Evolutionary conservation across 2,113 vertebrate genomes (phyloP).

Genomic region (Alligator mississippiensis): DNA sequence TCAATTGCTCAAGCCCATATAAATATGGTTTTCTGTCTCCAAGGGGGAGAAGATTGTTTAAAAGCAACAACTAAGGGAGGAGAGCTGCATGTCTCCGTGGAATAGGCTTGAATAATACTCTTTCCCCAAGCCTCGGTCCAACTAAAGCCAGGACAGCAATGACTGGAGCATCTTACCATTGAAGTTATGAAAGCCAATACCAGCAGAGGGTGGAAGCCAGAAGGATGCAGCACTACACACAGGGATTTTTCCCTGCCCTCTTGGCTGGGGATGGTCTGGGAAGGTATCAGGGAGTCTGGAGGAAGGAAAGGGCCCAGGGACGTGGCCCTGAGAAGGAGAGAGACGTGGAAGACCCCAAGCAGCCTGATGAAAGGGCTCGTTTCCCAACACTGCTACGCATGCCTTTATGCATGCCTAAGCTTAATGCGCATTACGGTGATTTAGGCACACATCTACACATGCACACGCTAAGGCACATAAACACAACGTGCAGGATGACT

Average conservation of each 20-base stretch:
- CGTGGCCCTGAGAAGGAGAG: neutral
- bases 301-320: rapidly evolving
- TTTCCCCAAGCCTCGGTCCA: neutral
- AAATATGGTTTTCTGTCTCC: slow-evolving; percentile 11
- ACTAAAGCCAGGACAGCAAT: neutral
- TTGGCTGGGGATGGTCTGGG: rapidly evolving
- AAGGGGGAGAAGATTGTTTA: slow-evolving; percentile 10
- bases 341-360: neutral
- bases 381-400: neutral
- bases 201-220: neutral
- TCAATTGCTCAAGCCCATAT: neutral
- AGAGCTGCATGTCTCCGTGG: neutral
- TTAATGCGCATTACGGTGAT: no score
- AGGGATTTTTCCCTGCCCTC: neutral
- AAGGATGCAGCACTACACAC: neutral
- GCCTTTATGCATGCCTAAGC: no score
- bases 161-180: neutral
- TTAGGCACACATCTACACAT: no score
- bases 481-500: no score
- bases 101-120: neutral
- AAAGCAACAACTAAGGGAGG: neutral
- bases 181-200: neutral
- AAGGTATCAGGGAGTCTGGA: neutral
- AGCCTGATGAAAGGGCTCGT: neutral
- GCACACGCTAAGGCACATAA: no score